Evolutionary conservation across 2,113 vertebrate species (phyloP).

Genomic region (Cephalopholis sonnerati): DNA sequence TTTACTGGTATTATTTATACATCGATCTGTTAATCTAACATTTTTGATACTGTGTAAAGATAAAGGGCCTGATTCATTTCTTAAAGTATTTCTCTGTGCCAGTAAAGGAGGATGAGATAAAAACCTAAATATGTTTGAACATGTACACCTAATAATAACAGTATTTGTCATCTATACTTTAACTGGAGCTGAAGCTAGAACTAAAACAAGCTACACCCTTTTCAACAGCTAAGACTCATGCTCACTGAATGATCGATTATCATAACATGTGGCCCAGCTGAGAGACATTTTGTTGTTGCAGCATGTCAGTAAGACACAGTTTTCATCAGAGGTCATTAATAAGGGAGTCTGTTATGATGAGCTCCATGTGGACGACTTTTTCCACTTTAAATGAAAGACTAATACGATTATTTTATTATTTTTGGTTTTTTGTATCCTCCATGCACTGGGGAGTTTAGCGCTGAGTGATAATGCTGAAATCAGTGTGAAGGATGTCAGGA

Average conservation of each 20-base stretch:
- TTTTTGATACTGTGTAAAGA: neutral
- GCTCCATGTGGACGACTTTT: neutral
- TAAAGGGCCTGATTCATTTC: neutral
- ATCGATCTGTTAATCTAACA: neutral
- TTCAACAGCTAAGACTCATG: no score
- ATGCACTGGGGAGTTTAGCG: neutral
- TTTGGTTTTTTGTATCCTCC: no score
- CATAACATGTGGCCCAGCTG: neutral
- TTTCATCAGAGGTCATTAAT: neutral
- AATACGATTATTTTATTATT: neutral
- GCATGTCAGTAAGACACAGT: neutral
- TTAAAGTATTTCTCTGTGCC: neutral
- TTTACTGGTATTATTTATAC: neutral
- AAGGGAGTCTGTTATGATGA: neutral
- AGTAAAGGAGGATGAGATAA: neutral
- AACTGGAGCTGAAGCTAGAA: neutral
- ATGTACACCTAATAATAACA: neutral
- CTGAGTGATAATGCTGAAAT: neutral
- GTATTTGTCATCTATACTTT: no score
- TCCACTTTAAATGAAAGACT: neutral
- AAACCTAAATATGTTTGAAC: neutral
- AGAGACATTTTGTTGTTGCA: neutral
- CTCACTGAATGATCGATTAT: neutral
- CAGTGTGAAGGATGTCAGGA: neutral
- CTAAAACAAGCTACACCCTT: neutral